Evolutionary conservation across 2,888 invertebrate species (phyloP), one percentile per base, ranked within the genome.

Genomic region (Apomyelois bistriatella): DNA sequence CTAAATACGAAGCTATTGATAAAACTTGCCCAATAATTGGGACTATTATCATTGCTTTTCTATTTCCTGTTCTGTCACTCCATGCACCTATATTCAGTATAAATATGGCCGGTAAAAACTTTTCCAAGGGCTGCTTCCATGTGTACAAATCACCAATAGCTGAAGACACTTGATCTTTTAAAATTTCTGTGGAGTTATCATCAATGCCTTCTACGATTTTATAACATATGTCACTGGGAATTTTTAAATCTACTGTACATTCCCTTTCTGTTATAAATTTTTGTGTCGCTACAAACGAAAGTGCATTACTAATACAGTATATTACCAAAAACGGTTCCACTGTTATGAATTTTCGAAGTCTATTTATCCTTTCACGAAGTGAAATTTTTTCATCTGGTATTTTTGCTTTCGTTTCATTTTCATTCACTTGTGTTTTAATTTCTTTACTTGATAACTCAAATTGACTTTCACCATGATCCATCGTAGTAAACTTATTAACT

Each of bases 321-420:
- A 92, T 92, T 6, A 93, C 77, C 46, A 94, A 72, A 66, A 93
- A 92, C 0, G 94, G 94, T 72, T 94, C 94, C 1, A 94, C 93
- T 0, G 94, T 94, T 15, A 94, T 79, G 58, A 79, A 83, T 16
- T 37, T 52, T 1, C 43, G 13, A 22, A 43, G 13, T 32, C 10
- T 46, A 5, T 16, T 16, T 46, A 46, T 46, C 32, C 13, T 46
- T 16, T 46, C 46, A 16, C 35, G 32, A 35, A 46, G 32, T 35
- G 46, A 28, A 6, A 46, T 5, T 2, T 15, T 1, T 32, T 46
- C 5, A n/a, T 13, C 30, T 7, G 30, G n/a, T 28, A 0, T 22
- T 42, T 28, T 22, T 46, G 15, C 46, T 15, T 43, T 16, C 42
- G 32, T 15, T 13, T 16, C 32, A 32, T 46, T 15, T 12, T 46